Conservation (phyloP, 2,797 vertebrate species). For the Dicrostonyx torquatus region DNA sequence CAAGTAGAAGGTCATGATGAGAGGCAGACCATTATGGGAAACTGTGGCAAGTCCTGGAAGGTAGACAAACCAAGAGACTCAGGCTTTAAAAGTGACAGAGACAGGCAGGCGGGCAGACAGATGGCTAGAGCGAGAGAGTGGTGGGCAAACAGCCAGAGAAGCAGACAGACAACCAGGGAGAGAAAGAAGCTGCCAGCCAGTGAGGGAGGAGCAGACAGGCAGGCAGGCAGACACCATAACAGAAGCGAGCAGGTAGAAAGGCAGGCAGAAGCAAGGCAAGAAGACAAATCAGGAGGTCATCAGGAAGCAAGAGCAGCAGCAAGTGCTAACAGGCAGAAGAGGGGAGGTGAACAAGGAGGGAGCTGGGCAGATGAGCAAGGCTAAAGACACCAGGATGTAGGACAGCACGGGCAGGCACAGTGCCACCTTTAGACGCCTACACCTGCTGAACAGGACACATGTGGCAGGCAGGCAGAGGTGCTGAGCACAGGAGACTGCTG, state of each 20-base stretch:
- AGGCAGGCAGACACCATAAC: slow-evolving; percentile 53
- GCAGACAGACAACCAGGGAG: slow-evolving; percentile 75
- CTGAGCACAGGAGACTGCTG: background rate
- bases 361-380: slow-evolving; percentile 1
- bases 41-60: slow-evolving; percentile 60
- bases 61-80: slow-evolving; percentile 71
- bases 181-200: slow-evolving; percentile 65
- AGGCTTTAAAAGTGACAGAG: slow-evolving; percentile 77
- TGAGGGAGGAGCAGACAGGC: slow-evolving; percentile 55
- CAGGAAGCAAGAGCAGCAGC: background rate
- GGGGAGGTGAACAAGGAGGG: background rate
- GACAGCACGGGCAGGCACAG: slow-evolving; percentile 9
- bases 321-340: background rate
- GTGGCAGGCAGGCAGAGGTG: slow-evolving; percentile 39
- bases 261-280: slow-evolving; percentile 48
- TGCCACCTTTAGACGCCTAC: slow-evolving; percentile 45
- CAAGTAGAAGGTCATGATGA: slow-evolving; percentile 39
- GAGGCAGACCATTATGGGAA: slow-evolving; percentile 51
- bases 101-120: slow-evolving; percentile 79
- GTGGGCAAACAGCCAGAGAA: slow-evolving; percentile 79
- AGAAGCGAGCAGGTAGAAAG: slow-evolving; percentile 70
- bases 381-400: slow-evolving; percentile 1
- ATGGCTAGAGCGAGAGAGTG: slow-evolving; percentile 74
- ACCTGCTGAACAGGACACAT: slow-evolving; percentile 59
- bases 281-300: slow-evolving; percentile 43